These are phyloP conservation scores for Patella vulgata DNA, from an alignment of 1,140 invertebrate species.

Conservation along the genomic window DNA sequence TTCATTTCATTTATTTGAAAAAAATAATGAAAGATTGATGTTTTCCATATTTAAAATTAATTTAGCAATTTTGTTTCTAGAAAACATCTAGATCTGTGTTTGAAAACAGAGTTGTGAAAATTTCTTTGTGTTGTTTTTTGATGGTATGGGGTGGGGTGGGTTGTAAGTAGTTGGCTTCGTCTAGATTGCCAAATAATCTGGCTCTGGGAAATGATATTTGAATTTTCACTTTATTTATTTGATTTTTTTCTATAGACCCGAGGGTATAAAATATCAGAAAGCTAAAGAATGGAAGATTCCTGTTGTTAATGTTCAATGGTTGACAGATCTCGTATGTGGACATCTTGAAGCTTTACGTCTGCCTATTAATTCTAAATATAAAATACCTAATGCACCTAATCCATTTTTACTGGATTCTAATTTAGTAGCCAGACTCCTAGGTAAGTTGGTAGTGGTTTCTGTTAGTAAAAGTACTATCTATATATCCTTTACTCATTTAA, in stretches of 20 bases:
- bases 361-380: constrained; percentile 71
- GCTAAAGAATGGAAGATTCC: constrained; percentile 87
- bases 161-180: neutral
- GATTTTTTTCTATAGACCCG: constrained; percentile 71
- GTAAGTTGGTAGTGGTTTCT: constrained; percentile 70
- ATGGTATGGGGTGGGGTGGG: too few species aligned
- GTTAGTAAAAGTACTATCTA: neutral
- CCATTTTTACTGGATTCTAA: constrained; percentile 89
- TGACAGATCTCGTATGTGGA: constrained; percentile 92
- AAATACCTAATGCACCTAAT: constrained; percentile 65
- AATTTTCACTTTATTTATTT: constrained; percentile 1
- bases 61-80: too few species aligned
- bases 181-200: neutral
- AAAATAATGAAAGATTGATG: too few species aligned
- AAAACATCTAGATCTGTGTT: too few species aligned
- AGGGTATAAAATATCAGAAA: constrained; percentile 87
- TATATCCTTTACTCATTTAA: too few species aligned
- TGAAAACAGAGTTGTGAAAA: too few species aligned
- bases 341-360: constrained; percentile 81
- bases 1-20: too few species aligned
- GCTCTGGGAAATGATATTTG: neutral
- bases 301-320: constrained; percentile 92
- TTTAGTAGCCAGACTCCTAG: constrained; percentile 88
- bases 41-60: too few species aligned
- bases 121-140: too few species aligned